Conservation (phyloP, 2,113 vertebrate genomes). For the Carettochelys insculpta region DNA sequence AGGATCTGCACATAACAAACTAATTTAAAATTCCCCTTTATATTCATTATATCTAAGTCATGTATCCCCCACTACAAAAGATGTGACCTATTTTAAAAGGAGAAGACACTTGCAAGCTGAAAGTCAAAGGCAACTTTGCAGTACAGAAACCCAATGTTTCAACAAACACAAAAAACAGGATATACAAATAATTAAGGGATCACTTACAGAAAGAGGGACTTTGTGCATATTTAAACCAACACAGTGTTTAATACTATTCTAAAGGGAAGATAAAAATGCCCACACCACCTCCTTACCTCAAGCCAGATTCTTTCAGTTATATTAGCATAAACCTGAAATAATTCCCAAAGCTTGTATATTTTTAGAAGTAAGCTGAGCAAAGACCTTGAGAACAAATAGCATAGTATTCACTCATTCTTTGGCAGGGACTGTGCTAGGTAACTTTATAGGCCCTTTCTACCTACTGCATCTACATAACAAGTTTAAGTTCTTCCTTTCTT, state of each 20-base stretch:
- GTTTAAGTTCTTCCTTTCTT: background rate
- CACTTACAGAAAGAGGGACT: background rate
- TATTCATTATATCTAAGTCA: background rate
- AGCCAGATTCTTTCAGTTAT: background rate
- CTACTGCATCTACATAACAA: background rate
- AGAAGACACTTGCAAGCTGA: background rate
- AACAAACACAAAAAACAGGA: background rate
- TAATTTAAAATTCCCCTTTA: background rate
- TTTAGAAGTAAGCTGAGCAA: background rate
- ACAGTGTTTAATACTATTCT: background rate
- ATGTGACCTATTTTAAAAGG: background rate
- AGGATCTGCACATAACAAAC: background rate
- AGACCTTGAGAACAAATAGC: background rate
- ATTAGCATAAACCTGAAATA: background rate
- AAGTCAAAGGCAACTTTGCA: accelerated
- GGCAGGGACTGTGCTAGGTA: background rate
- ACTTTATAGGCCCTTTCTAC: background rate
- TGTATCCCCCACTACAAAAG: background rate
- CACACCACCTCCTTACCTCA: accelerated
- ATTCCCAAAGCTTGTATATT: background rate
- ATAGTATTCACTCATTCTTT: background rate
- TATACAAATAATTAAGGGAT: background rate
- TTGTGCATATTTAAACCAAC: background rate
- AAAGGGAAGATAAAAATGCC: background rate
- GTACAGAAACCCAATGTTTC: background rate